These are phyloP conservation scores for Troilus luridus DNA, from an alignment of 2,888 invertebrate species.

Conservation along the genomic window DNA sequence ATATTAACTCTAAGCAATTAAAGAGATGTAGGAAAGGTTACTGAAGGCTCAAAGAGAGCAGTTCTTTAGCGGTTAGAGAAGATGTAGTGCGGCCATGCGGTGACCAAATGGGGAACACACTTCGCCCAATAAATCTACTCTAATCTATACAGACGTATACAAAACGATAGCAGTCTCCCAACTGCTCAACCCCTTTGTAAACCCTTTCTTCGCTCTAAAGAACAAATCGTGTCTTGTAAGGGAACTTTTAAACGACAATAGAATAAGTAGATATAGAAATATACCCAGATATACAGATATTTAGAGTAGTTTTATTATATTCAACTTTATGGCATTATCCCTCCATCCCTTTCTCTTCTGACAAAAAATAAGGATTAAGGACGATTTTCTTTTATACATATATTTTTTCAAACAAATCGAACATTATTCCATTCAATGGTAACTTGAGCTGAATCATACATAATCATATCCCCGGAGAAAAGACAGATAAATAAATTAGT, in stretches of 20 bases:
- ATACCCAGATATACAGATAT: too few relatives aligned
- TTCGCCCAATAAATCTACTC: constrained; percentile 1
- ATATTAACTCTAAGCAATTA: background rate
- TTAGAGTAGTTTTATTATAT: too few relatives aligned
- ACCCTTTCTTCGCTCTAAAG: background rate
- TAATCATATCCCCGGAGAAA: too few relatives aligned
- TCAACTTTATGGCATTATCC: too few relatives aligned
- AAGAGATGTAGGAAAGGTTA: background rate
- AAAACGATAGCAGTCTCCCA: background rate
- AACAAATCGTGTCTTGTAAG: background rate
- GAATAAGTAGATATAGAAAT: too few relatives aligned
- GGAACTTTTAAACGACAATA: background rate
- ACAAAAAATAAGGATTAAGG: too few relatives aligned
- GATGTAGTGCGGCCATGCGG: background rate
- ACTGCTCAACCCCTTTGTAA: background rate
- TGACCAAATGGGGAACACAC: constrained; percentile 19
- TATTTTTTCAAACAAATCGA: too few relatives aligned
- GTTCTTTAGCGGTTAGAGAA: constrained; percentile 32
- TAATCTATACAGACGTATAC: constrained; percentile 40
- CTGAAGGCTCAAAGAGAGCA: background rate
- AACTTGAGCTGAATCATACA: too few relatives aligned
- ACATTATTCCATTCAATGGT: too few relatives aligned
- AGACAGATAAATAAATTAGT: too few relatives aligned
- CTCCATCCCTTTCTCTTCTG: too few relatives aligned
- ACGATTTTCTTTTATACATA: too few relatives aligned